Percentiles rank a stretch among this genome's conserved stretches.
Evolutionary conservation across 2,888 invertebrate species (phyloP).

Genomic region (Oligia fasciuncula): DNA sequence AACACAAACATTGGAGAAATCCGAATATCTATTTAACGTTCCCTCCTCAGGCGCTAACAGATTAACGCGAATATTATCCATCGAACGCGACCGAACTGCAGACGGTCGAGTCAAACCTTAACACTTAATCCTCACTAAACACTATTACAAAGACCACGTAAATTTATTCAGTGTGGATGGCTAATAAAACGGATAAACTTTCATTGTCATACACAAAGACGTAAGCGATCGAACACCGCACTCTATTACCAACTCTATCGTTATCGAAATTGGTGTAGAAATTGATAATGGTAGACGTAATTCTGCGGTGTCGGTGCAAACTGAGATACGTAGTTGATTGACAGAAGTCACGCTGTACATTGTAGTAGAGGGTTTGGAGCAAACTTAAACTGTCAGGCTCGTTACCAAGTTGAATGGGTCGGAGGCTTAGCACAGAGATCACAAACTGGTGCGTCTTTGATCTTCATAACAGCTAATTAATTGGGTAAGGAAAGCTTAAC

Average conservation of each 20-base stretch:
- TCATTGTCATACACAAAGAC: slow-evolving; percentile 68
- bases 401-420: slow-evolving; percentile 81
- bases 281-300: slow-evolving; percentile 63
- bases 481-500: slow-evolving; percentile 83
- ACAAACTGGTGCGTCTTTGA: slow-evolving; percentile 83
- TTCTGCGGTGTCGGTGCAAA: slow-evolving; percentile 73
- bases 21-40: slow-evolving; percentile 83
- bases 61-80: slow-evolving; percentile 84
- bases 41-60: slow-evolving; percentile 81
- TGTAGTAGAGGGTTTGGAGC: slow-evolving; percentile 78
- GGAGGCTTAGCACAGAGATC: slow-evolving; percentile 80
- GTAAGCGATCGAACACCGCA: slow-evolving; percentile 59
- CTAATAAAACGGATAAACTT: slow-evolving; percentile 84
- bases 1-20: slow-evolving; percentile 77
- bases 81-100: slow-evolving; percentile 79
- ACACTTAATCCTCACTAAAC: slow-evolving; percentile 84
- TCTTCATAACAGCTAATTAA: slow-evolving; percentile 87
- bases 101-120: slow-evolving; percentile 74
- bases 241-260: slow-evolving; percentile 64
- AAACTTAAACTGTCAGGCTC: slow-evolving; percentile 85
- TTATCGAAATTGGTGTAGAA: slow-evolving; percentile 60
- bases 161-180: slow-evolving; percentile 85
- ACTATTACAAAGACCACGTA: slow-evolving; percentile 84
- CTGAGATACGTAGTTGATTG: slow-evolving; percentile 80
- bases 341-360: slow-evolving; percentile 82